Evolutionary conservation across 2,797 vertebrate genomes (phyloP), one percentile per base, ranked within the genome.

Genomic region (Lagocephalus sceleratus): DNA sequence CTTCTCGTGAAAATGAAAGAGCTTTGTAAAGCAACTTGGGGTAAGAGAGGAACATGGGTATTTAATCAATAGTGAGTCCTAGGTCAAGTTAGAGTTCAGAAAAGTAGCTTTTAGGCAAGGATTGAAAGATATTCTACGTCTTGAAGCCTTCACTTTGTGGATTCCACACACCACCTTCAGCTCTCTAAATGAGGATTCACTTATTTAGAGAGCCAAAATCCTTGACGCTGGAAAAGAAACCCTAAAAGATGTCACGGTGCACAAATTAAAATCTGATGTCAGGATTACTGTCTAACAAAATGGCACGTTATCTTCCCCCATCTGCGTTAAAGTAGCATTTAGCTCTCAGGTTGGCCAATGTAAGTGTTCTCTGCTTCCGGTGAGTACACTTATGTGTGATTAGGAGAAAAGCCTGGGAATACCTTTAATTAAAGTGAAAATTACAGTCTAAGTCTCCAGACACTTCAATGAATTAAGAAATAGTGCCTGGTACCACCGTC

Each of bases 361-460:
- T 23, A 48, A 48, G 39, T 50, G 52, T 73, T 71, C 9, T 52
- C 32, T 68, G 52, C 64, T 51, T 66, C 57, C 44, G 54, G 65
- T 29, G 16, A 52, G 54, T 43, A 45, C 58, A 63, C 43, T 72
- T 49, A 45, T 39, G 35, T 63, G 51, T 66, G 65, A 81, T 85
- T 71, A 80, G 72, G 59, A 52, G 20, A 19, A 68, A 59, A 71
- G 68, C 77, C 73, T 74, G 73, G 77, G 71, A 86, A 82, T 83
- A 66, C 55, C 71, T 84, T 76, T 83, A 78, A 86, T 87, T 79
- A 74, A 83, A 78, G 58, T 65, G 46, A 66, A 81, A 78, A 81
- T 81, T 69, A 68, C 50, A 43, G 50, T 43, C 57, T 67, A 69
- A 63, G 53, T 63, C 47, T 51, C 19, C 26, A 64, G 65, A 65